Evolutionary conservation across 1,140 invertebrate species (phyloP), one percentile per base, ranked within the genome.

Genomic region (Trichogramma pretiosum): DNA sequence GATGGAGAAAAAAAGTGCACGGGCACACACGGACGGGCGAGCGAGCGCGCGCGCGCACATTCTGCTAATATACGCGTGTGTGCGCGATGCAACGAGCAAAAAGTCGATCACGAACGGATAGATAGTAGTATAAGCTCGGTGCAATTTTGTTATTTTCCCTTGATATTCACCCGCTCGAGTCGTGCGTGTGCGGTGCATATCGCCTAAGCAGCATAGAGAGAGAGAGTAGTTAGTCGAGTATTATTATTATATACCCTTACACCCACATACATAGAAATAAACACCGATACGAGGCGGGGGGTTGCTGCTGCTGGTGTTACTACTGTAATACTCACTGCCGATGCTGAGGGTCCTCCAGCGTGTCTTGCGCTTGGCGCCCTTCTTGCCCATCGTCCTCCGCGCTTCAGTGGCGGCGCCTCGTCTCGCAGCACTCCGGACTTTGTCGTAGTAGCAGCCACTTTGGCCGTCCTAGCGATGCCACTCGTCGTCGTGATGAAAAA

Each of bases 301-400:
- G 7, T 16, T 16, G 14, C 16, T n/a, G 18, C 9, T 16, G 21
- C 17, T 38, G 2, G 11, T n/a, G n/a, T n/a, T n/a, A n/a, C n/a
- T n/a, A n/a, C n/a, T n/a, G 14, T 3, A 21, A 13, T 34, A 70
- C 70, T 71, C 53, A 74, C 71, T 61, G 50, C 65, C 67, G 38
- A 73, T 72, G 53, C 67, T 70, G 37, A 74, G 64, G 24, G 65
- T 68, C 62, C 68, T 63, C 72, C 72, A 74, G 56, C 70, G 67
- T 40, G 70, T 74, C 56, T 73, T 74, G 37, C 64, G 59, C 57
- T 72, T 73, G 42, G 65, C 68, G 54, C 69, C 68, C 63, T 68
- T 72, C 57, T 74, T 74, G 60, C 70, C 70, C 72, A 74, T 74
- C 30, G 32, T 24, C 11, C 14, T n/a, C 30, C 14, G 41, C 40